Evolutionary conservation across 2,797 vertebrate genomes (phyloP).

Genomic region (Somateria mollissima): DNA sequence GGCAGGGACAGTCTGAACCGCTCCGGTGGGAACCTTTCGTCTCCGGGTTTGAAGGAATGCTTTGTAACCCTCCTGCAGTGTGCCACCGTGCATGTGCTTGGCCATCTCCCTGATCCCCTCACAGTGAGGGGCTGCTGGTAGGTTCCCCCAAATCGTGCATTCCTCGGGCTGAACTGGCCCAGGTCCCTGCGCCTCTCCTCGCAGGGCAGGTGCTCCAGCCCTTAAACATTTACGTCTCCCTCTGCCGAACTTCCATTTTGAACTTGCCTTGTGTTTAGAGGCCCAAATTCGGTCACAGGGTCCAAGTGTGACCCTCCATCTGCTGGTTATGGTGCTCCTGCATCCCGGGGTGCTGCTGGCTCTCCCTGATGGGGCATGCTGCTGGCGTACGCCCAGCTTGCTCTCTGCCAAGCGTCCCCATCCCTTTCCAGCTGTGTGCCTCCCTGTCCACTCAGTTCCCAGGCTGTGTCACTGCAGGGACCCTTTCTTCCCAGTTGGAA

Average conservation of each 20-base stretch:
- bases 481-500: background rate
- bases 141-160: background rate
- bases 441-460: background rate
- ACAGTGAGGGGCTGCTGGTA: background rate
- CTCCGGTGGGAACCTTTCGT: background rate
- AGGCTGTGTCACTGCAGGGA: background rate
- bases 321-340: background rate
- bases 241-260: background rate
- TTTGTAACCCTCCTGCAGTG: background rate
- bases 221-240: background rate
- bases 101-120: background rate
- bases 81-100: no score
- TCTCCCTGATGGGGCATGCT: background rate
- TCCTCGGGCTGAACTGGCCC: background rate
- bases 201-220: no score
- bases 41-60: background rate
- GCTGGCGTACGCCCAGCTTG: background rate
- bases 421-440: background rate
- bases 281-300: background rate
- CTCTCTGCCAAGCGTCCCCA: background rate
- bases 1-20: background rate
- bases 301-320: accelerated
- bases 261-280: background rate
- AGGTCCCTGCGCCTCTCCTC: background rate
- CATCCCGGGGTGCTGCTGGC: background rate